These are phyloP conservation scores for Phylloscopus trochilus DNA, from an alignment of 2,113 vertebrate species.

Conservation along the genomic window DNA sequence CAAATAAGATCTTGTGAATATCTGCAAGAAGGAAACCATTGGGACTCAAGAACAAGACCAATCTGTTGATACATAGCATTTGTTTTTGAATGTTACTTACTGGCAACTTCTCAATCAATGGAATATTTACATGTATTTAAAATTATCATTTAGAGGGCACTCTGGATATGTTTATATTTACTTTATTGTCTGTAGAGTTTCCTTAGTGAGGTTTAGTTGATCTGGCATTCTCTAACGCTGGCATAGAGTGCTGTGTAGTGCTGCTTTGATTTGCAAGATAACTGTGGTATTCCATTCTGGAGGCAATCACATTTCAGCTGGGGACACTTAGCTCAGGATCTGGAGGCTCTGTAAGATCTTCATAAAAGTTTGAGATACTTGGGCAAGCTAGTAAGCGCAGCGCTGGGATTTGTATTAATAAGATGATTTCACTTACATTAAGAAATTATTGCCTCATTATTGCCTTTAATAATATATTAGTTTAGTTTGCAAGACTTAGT, in stretches of 20 bases:
- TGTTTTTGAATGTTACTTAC: background rate
- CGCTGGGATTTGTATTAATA: background rate
- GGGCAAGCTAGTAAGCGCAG: background rate
- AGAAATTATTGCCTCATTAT: background rate
- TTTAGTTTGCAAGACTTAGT: background rate
- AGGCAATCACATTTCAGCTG: background rate
- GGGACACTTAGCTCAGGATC: background rate
- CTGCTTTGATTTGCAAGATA: background rate
- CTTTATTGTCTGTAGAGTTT: background rate
- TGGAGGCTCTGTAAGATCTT: background rate
- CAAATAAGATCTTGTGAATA: background rate
- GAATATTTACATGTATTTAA: background rate
- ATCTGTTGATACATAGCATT: background rate
- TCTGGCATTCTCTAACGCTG: background rate
- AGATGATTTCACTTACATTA: background rate
- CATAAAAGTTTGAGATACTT: background rate
- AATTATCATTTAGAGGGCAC: background rate
- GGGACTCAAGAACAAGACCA: background rate
- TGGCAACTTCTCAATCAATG: background rate
- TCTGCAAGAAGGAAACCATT: background rate
- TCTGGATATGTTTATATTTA: background rate
- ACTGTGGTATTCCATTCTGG: background rate
- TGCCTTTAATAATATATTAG: background rate
- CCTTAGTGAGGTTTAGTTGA: background rate
- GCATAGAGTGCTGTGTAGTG: background rate